Conservation (phyloP, 2,888 invertebrate species). For the Dolomedes plantarius region DNA sequence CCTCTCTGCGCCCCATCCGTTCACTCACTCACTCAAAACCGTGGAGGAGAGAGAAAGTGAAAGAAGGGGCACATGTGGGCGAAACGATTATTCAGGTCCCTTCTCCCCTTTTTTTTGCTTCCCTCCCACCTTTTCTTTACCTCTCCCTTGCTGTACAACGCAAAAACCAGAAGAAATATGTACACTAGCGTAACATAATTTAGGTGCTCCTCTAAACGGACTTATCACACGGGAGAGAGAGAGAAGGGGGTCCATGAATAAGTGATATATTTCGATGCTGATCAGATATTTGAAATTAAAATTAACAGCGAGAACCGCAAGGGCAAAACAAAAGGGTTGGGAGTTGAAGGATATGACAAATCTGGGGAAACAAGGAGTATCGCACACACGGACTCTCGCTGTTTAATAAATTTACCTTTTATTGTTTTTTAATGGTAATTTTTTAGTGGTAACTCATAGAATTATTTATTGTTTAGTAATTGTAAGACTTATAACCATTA, state of each 20-base stretch:
- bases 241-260: background rate
- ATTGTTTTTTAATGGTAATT: too few species aligned
- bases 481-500: too few species aligned
- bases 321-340: too few species aligned
- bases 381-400: too few species aligned
- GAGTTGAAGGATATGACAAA: too few species aligned
- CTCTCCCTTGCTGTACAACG: background rate
- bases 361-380: too few species aligned
- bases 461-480: too few species aligned
- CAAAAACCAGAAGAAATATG: conserved; percentile 6
- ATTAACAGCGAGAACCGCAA: background rate
- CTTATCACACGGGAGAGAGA: background rate
- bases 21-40: background rate
- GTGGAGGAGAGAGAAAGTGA: background rate
- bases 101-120: background rate
- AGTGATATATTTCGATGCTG: background rate
- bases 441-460: too few species aligned
- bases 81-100: background rate
- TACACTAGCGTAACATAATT: background rate
- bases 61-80: background rate
- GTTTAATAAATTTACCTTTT: too few species aligned
- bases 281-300: conserved; percentile 3
- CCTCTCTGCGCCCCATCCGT: background rate
- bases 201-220: background rate
- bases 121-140: too few species aligned